These are phyloP conservation scores for Matsumurasca onukii DNA, from an alignment of 1,140 invertebrate species.

Conservation along the genomic window DNA sequence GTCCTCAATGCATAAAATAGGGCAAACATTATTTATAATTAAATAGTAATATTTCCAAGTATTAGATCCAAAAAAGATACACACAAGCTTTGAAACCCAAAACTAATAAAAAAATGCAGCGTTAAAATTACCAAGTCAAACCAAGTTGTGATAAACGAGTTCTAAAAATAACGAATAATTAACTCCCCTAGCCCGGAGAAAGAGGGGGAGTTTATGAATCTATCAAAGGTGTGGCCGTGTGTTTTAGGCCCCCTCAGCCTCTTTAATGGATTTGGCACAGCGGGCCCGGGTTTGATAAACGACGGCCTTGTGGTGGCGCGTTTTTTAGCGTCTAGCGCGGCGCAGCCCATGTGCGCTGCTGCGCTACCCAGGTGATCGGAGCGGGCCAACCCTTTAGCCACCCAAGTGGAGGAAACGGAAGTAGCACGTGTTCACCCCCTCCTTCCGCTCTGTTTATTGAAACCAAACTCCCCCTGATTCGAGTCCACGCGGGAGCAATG, in stretches of 20 bases:
- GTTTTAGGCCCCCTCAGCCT: constrained; percentile 3
- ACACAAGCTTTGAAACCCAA: too few species aligned
- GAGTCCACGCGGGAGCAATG: too few species aligned
- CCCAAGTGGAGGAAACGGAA: constrained; percentile 20
- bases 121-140: too few species aligned
- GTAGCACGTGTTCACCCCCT: constrained; percentile 9
- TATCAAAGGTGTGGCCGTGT: constrained; percentile 4
- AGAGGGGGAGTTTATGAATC: neutral
- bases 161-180: too few species aligned
- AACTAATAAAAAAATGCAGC: too few species aligned
- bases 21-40: too few species aligned
- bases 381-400: constrained; percentile 18
- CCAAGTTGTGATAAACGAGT: too few species aligned
- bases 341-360: neutral
- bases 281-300: constrained; percentile 9
- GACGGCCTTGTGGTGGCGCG: constrained; percentile 2
- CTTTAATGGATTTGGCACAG: constrained; percentile 23
- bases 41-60: too few species aligned
- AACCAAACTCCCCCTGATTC: constrained; percentile 11
- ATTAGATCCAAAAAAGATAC: too few species aligned
- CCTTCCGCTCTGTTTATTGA: constrained; percentile 24
- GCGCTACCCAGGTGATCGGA: constrained; percentile 6
- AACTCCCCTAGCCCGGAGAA: neutral
- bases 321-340: constrained; percentile 20
- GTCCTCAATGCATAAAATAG: too few species aligned